These are phyloP conservation scores for Leptobrachium ailaonicum DNA, from an alignment of 2,113 vertebrate genomes.

Conservation along the genomic window DNA sequence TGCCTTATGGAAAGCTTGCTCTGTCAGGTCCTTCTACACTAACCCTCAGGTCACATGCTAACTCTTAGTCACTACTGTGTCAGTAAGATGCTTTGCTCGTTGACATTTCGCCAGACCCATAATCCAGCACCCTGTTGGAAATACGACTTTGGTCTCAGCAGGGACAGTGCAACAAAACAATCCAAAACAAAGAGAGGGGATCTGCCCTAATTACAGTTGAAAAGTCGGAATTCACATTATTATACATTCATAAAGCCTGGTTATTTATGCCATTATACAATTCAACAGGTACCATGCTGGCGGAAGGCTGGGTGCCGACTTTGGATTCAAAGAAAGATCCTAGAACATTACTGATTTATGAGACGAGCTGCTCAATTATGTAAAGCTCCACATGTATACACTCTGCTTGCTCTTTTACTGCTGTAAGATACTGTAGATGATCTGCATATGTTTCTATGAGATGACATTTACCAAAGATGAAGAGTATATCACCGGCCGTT, in stretches of 20 bases:
- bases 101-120: slow-evolving; percentile 50
- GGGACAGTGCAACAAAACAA: slow-evolving; percentile 49
- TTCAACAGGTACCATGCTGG: slow-evolving; percentile 6
- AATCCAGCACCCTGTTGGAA: slow-evolving; percentile 47
- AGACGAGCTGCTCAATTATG: not conserved
- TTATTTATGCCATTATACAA: slow-evolving; percentile 52
- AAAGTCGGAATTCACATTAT: slow-evolving; percentile 32
- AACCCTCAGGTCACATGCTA: slow-evolving; percentile 23
- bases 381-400: not conserved
- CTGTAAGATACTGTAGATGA: not conserved
- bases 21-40: slow-evolving; percentile 25
- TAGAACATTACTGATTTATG: not conserved
- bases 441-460: not conserved
- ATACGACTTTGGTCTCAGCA: slow-evolving; percentile 50
- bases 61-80: slow-evolving; percentile 32
- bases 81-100: slow-evolving; percentile 45
- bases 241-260: slow-evolving; percentile 5
- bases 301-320: not conserved
- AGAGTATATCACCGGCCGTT: too few relatives aligned
- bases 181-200: slow-evolving; percentile 45
- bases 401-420: not conserved
- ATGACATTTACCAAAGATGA: not conserved
- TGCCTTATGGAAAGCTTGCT: not conserved
- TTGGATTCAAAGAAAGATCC: not conserved
- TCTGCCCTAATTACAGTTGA: slow-evolving; percentile 53